A percentile compares a stretch with the other conserved stretches of the same genome.
phyloP scores from a whole-genome alignment of 2,797 vertebrate species.

The Arctocebus calabarensis region DNA sequence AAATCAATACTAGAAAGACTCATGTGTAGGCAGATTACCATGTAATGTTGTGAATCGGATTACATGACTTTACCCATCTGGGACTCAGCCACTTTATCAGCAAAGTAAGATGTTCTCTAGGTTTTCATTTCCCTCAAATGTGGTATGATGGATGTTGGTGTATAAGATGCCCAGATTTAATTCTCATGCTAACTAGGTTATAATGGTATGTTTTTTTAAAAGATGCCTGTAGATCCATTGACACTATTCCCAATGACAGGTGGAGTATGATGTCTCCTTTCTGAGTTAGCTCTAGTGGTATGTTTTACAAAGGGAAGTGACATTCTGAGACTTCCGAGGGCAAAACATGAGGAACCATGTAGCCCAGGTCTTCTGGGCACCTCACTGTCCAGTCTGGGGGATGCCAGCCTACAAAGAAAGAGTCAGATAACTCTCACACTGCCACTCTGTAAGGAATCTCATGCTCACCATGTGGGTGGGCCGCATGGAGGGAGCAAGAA shows the following conservation, averaged over 20 bases:
- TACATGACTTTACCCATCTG: background rate
- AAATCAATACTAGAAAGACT: background rate
- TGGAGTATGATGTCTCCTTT: background rate
- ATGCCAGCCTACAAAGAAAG: too few relatives aligned
- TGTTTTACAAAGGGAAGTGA: background rate
- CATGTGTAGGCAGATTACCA: background rate
- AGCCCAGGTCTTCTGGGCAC: too few relatives aligned
- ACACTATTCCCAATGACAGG: background rate
- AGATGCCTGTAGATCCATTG: too few relatives aligned
- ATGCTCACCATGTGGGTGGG: accelerated
- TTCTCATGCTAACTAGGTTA: background rate
- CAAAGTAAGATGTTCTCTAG: background rate
- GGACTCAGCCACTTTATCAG: background rate
- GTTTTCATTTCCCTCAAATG: background rate
- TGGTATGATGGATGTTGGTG: background rate
- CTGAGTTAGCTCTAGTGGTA: background rate
- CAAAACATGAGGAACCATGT: background rate
- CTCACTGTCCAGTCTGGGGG: background rate
- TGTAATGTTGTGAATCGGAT: background rate
- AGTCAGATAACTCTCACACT: accelerated
- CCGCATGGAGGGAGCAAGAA: background rate
- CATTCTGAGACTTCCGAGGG: background rate
- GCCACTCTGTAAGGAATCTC: background rate
- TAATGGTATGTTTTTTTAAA: background rate
- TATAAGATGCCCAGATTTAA: background rate